Evolutionary conservation across 2,113 vertebrate species (phyloP).

Genomic region (Brachyhypopomus occidentalis): DNA sequence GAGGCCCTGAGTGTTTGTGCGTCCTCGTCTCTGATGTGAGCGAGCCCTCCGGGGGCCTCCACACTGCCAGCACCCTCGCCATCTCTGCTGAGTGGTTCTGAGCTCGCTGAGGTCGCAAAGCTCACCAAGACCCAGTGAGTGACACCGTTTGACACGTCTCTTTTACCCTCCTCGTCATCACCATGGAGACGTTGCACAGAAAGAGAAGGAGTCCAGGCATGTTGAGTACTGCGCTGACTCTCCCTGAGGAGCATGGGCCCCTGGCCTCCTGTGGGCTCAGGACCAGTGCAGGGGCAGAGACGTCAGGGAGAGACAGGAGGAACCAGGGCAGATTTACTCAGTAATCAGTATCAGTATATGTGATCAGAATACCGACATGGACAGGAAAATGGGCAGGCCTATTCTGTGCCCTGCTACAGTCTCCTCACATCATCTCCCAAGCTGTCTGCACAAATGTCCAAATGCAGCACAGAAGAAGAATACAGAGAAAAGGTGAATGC

Average conservation of each 20-base stretch:
- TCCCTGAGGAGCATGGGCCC: slow-evolving; percentile 57
- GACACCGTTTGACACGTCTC: slow-evolving; percentile 4
- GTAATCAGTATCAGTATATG: not conserved
- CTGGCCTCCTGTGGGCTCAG: slow-evolving; percentile 62
- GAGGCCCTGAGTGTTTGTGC: not conserved
- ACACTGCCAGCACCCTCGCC: too few relatives aligned
- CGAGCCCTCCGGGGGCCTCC: too few relatives aligned
- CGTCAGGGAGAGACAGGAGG: slow-evolving; percentile 66
- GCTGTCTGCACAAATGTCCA: not conserved
- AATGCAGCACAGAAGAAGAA: not conserved
- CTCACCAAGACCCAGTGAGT: slow-evolving; percentile 10
- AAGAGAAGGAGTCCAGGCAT: slow-evolving; percentile 29
- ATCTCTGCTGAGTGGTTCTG: slow-evolving; percentile 13
- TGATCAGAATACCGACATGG: not conserved
- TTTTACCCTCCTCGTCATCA: not conserved
- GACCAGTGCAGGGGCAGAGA: slow-evolving; percentile 62
- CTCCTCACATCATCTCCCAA: not conserved
- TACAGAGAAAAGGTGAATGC: not conserved
- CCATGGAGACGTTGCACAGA: slow-evolving; percentile 27
- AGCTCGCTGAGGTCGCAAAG: slow-evolving; percentile 2
- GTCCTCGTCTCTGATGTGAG: too few relatives aligned
- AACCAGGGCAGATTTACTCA: slow-evolving; percentile 51
- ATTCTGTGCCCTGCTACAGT: not conserved
- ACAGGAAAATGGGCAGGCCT: not conserved
- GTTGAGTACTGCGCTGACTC: slow-evolving; percentile 53